phyloP scores from a whole-genome alignment of 2,888 invertebrate genomes.

The Schrankia costaestrigalis region DNA sequence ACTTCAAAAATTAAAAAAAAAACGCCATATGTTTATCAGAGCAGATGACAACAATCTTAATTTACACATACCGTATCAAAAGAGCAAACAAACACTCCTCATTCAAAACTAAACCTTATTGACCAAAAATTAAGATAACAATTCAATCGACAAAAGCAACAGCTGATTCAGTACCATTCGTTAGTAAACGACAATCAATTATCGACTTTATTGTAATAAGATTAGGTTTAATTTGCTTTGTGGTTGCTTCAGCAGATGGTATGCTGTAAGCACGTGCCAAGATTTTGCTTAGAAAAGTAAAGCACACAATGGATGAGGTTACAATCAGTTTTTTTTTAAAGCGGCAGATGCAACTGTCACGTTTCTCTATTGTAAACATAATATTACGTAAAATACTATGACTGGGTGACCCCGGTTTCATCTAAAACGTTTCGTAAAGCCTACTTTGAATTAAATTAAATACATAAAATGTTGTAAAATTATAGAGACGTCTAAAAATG shows the following conservation, averaged over 20 bases:
- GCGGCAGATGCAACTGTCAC: conserved; percentile 3
- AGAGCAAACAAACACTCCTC: conserved; percentile 13
- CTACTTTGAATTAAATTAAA: no score
- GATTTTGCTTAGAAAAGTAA: conserved; percentile 22
- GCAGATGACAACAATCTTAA: conserved; percentile 24
- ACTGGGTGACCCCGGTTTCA: no score
- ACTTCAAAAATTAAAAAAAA: no score
- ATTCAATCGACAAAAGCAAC: conserved; percentile 8
- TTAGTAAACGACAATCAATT: background rate
- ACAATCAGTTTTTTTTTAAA: conserved; percentile 19
- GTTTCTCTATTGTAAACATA: background rate
- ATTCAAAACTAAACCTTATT: conserved; percentile 13
- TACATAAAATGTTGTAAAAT: no score
- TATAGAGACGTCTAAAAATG: no score
- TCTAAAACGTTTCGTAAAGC: no score
- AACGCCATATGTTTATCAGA: no score
- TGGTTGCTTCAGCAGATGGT: conserved; percentile 18
- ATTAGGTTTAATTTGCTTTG: conserved; percentile 3
- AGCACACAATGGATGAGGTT: conserved; percentile 20
- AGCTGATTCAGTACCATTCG: conserved; percentile 27
- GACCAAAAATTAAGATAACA: conserved; percentile 5
- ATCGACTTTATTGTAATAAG: fast-evolving
- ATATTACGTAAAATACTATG: no score
- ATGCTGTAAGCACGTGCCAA: conserved; percentile 24
- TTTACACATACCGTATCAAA: conserved; percentile 11